Conservation (phyloP, 2,113 vertebrate species). For the Engystomops pustulosus region DNA sequence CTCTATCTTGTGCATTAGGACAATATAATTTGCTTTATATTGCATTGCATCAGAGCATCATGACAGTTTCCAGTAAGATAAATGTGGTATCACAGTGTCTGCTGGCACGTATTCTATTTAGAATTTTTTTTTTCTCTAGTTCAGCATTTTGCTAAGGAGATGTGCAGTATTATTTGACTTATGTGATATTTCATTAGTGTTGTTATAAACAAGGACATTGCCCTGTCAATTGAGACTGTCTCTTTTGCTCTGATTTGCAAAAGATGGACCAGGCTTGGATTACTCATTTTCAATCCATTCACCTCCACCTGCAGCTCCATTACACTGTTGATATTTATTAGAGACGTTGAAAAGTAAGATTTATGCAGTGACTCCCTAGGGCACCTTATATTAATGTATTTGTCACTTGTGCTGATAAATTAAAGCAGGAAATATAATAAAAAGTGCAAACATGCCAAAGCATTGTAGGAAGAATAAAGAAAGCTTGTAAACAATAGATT, state of each 20-base stretch:
- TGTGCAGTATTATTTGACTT: slow-evolving; percentile 39
- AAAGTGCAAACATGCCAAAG: background rate
- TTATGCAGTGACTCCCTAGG: background rate
- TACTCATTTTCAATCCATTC: slow-evolving; percentile 33
- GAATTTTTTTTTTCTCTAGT: slow-evolving; percentile 28
- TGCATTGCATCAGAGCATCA: background rate
- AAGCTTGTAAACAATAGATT: background rate
- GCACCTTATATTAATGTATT: slow-evolving; percentile 24
- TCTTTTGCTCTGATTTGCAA: slow-evolving; percentile 13
- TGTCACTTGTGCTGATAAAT: slow-evolving; percentile 18
- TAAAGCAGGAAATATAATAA: slow-evolving; percentile 7
- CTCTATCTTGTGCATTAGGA: slow-evolving; percentile 26
- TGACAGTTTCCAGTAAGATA: slow-evolving; percentile 38
- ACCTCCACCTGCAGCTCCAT: slow-evolving; percentile 29
- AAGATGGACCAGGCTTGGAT: background rate
- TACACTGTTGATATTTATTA: slow-evolving; percentile 44
- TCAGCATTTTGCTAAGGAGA: slow-evolving; percentile 33
- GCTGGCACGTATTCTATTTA: slow-evolving; percentile 29
- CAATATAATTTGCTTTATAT: slow-evolving; percentile 38
- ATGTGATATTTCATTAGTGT: slow-evolving; percentile 47
- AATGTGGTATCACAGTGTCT: slow-evolving; percentile 39
- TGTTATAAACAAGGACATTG: slow-evolving; percentile 45
- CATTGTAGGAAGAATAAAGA: background rate
- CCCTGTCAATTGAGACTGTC: slow-evolving; percentile 22
- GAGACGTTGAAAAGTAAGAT: slow-evolving; percentile 24